Conservation (phyloP, 2,888 invertebrate genomes). For the Physocephala rufipes region DNA sequence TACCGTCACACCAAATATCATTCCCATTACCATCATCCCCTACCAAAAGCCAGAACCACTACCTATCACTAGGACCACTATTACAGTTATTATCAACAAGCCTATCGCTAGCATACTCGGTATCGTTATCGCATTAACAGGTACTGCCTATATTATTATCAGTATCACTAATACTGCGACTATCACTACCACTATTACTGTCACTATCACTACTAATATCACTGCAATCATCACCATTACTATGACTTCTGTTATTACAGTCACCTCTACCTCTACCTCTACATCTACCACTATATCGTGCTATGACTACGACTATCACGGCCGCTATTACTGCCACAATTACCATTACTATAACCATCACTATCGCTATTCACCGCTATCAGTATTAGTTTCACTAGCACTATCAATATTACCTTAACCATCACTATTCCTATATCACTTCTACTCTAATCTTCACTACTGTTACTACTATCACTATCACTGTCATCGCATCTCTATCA, state of each 20-base stretch:
- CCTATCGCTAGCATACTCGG: neutral
- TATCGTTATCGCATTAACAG: neutral
- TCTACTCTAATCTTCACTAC: neutral
- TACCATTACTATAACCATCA: neutral
- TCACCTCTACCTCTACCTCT: neutral
- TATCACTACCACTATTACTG: neutral
- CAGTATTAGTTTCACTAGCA: neutral
- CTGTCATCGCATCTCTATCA: neutral
- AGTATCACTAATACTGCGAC: neutral
- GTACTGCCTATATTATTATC: neutral
- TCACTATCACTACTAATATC: neutral
- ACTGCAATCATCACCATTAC: neutral
- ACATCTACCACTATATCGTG: neutral
- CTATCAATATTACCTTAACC: neutral
- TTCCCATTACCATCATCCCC: no score
- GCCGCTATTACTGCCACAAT: neutral
- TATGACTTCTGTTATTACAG: neutral
- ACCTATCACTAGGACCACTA: no score
- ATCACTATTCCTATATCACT: neutral
- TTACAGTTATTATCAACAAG: no score
- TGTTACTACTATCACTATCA: neutral
- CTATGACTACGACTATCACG: neutral
- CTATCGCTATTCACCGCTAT: neutral
- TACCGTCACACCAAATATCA: no score
- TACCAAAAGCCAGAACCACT: no score